These are phyloP conservation scores for Oryzaephilus surinamensis DNA, from an alignment of 1,140 invertebrate genomes.

Conservation along the genomic window DNA sequence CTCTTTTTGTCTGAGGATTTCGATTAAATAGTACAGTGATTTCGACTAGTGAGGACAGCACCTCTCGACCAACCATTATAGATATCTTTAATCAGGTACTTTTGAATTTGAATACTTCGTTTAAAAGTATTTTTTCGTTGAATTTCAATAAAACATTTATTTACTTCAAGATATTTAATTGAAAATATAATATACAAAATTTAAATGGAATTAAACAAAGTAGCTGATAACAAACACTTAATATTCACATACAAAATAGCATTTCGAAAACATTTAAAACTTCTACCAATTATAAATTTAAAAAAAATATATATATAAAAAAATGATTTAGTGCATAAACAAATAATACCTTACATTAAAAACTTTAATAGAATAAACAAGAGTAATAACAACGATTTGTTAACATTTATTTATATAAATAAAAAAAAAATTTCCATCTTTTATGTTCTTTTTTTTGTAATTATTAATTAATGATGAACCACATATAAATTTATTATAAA, in stretches of 20 bases:
- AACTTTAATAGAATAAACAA: constrained; percentile 30
- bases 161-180: constrained; percentile 9
- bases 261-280: constrained; percentile 8
- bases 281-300: constrained; percentile 16
- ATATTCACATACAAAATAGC: constrained; percentile 26
- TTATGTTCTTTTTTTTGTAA: constrained; percentile 8
- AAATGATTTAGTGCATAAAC: constrained; percentile 23
- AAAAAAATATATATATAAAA: too few species aligned
- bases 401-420: background rate
- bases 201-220: constrained; percentile 23
- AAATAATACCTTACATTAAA: constrained; percentile 23
- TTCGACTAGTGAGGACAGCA: too few species aligned
- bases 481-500: background rate
- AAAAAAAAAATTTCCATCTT: too few species aligned
- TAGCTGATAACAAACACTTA: constrained; percentile 22
- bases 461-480: constrained; percentile 11
- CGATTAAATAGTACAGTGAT: too few species aligned
- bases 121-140: too few species aligned
- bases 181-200: constrained; percentile 15
- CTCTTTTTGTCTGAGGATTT: too few species aligned
- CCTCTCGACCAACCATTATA: too few species aligned
- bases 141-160: too few species aligned
- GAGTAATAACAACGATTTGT: constrained; percentile 26
- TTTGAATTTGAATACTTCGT: too few species aligned
- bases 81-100: too few species aligned